Conservation (phyloP, 1,140 invertebrate species). For the Melitaea cinxia region DNA sequence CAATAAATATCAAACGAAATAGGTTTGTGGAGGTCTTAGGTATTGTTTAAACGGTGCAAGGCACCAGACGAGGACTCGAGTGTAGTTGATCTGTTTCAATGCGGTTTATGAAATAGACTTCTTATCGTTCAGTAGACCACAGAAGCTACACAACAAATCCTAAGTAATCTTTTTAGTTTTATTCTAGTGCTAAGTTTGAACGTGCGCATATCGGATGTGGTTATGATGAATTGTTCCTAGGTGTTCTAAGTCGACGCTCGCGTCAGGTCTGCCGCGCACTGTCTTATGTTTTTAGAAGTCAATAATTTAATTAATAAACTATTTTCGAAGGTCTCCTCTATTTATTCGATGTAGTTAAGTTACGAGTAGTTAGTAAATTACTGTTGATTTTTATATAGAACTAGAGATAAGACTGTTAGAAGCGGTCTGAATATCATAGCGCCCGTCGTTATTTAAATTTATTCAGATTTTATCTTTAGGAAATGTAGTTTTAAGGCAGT, state of each 20-base stretch:
- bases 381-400: constrained; percentile 57
- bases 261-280: constrained; percentile 51
- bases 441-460: constrained; percentile 33
- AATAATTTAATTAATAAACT: constrained; percentile 49
- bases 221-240: constrained; percentile 68
- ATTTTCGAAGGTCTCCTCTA: constrained; percentile 57
- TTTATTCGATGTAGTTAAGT: constrained; percentile 59
- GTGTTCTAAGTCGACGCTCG: constrained; percentile 51
- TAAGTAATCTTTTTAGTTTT: constrained; percentile 34
- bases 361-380: constrained; percentile 49
- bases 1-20: constrained; percentile 49
- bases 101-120: constrained; percentile 41
- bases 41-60: neutral
- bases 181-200: constrained; percentile 67
- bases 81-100: constrained; percentile 44
- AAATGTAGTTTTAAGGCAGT: constrained; percentile 44
- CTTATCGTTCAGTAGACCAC: constrained; percentile 18
- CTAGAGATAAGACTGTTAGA: constrained; percentile 20
- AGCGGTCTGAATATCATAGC: constrained; percentile 17
- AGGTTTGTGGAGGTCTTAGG: constrained; percentile 20
- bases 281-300: constrained; percentile 69
- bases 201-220: constrained; percentile 75
- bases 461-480: constrained; percentile 40
- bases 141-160: constrained; percentile 24
- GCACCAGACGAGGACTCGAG: constrained; percentile 38